Conservation (phyloP, 2,888 invertebrate genomes). For the Scaptomyza tumidula region DNA sequence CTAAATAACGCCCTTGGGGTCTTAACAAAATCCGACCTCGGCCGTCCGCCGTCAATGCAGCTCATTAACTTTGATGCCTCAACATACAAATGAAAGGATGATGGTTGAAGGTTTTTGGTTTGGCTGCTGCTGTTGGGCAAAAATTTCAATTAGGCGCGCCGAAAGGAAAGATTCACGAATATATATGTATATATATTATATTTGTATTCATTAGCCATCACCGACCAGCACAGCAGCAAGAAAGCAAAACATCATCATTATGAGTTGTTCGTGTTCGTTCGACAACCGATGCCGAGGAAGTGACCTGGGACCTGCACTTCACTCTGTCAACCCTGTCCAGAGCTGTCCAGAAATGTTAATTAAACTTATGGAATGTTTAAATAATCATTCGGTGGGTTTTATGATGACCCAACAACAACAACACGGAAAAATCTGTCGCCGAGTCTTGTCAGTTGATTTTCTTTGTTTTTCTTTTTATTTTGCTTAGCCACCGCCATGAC, state of each 20-base stretch:
- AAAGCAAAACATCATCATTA: slow-evolving; percentile 1
- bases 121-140: slow-evolving; percentile 29
- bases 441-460: slow-evolving; percentile 2
- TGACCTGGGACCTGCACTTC: slow-evolving; percentile 52
- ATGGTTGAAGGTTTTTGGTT: slow-evolving; percentile 27
- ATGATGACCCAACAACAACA: slow-evolving; percentile 15
- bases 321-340: slow-evolving; percentile 12
- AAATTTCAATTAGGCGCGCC: slow-evolving; percentile 67
- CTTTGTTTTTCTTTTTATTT: background rate
- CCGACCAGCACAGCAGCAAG: slow-evolving; percentile 15
- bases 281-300: slow-evolving; percentile 59
- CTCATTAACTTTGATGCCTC: slow-evolving; percentile 71
- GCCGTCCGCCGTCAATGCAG: slow-evolving; percentile 35
- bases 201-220: slow-evolving; percentile 71
- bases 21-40: slow-evolving; percentile 20
- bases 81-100: background rate
- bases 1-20: slow-evolving; percentile 67
- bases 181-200: slow-evolving; percentile 15
- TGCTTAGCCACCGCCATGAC: slow-evolving; percentile 25
- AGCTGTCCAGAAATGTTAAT: slow-evolving; percentile 49
- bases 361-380: slow-evolving; percentile 68
- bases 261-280: slow-evolving; percentile 9
- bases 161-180: slow-evolving; percentile 10
- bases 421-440: slow-evolving; percentile 5
- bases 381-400: slow-evolving; percentile 20